Base-by-base conservation (phyloP, 1,140 invertebrate species). In the Tetraneura akinire region DNA sequence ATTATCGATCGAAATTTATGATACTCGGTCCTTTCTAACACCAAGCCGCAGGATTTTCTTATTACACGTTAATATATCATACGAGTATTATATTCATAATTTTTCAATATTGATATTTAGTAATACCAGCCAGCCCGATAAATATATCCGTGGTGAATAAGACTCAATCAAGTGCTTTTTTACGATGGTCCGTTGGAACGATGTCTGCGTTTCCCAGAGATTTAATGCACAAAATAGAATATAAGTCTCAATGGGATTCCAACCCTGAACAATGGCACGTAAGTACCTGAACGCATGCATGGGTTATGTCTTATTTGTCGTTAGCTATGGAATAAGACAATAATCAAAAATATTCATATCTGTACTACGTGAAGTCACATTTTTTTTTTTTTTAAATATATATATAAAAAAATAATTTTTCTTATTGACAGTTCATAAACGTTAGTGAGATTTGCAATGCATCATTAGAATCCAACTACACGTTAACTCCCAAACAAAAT, bases 161-260 rank as follows among this genome's bases (percentile, higher is more conserved):
- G 84, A 89, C 88, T 8, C 83, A 87, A 2, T 87, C 90, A 68
- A 90, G 89, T 83, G 88, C 88, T 45, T 81, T 86, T 49, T 84
- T 93, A 21, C 82, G 84, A 32, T 93, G 92, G 91, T 84, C 80
- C 18, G 84, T 91, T 10, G 87, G 88, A 32, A 87, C 88, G 29
- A 87, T 92, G 85, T 83, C 86, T 60, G 87, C 86, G 81, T 90
- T 92, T 82, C 87, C 89, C 26, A 85, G 84, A 80, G 89, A 89
- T 23, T 82, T 92, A 8, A 85, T 87, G 76, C 88, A 90, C 82
- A 88, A 87, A 84, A 87, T 92, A 51, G 86, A 88, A 73, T 91
- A 91, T 85, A 89, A 90, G 82, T 89, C 88, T 81, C 87, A 89
- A 82, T 90, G 88, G 86, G 86, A 87, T 82, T 84, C 86, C 66